phyloP scores from a whole-genome alignment of 2,113 vertebrate genomes.

The Dromiciops gliroides region DNA sequence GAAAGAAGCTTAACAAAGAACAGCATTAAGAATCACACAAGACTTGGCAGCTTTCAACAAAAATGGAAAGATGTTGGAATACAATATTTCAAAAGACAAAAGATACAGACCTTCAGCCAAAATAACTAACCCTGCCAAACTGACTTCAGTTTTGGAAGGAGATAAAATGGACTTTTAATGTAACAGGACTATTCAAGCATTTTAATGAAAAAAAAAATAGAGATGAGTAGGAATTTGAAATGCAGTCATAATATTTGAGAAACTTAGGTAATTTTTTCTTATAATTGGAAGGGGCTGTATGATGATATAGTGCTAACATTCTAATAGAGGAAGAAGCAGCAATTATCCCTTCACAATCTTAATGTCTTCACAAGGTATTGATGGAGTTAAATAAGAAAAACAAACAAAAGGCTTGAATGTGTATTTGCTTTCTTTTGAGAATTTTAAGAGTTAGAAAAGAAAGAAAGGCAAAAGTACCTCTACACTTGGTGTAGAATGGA shows the following conservation, averaged over 20 bases:
- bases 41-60: neutral
- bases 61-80: neutral
- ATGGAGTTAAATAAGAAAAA: neutral
- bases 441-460: neutral
- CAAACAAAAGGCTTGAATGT: neutral
- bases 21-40: neutral
- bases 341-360: neutral
- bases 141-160: neutral
- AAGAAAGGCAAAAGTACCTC: neutral
- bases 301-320: neutral
- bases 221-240: neutral
- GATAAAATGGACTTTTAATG: neutral
- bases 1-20: neutral
- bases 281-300: neutral
- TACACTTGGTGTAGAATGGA: neutral
- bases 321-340: neutral
- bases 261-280: neutral
- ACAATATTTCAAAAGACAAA: neutral
- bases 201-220: neutral
- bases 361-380: neutral
- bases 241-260: neutral
- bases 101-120: neutral
- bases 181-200: neutral
- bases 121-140: neutral
- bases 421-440: neutral